These are phyloP conservation scores for Cistogaster globosa DNA, from an alignment of 2,888 invertebrate genomes.

Conservation along the genomic window DNA sequence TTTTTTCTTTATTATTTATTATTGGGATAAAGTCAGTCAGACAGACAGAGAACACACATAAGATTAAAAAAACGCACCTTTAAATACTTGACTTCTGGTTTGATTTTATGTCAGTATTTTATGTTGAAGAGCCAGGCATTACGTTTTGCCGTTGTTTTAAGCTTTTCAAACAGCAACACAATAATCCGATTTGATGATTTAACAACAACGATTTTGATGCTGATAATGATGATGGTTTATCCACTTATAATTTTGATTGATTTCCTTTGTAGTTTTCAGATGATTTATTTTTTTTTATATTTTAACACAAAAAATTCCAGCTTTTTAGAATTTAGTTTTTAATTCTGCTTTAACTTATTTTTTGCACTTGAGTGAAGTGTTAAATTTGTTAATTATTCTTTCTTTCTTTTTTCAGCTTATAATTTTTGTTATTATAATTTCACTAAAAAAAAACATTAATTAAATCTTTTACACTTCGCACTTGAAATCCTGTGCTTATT, in stretches of 20 bases:
- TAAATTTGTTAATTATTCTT: slow-evolving; percentile 1
- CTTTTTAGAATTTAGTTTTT: slow-evolving; percentile 33
- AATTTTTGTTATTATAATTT: not conserved
- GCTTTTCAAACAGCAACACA: slow-evolving; percentile 41
- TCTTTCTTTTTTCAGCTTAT: not conserved
- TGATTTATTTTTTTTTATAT: slow-evolving; percentile 4
- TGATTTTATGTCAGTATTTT: slow-evolving; percentile 25
- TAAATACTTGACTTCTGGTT: slow-evolving; percentile 65
- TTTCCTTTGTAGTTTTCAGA: slow-evolving; percentile 10
- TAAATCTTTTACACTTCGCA: not conserved
- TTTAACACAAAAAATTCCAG: slow-evolving; percentile 39
- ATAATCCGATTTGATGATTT: slow-evolving; percentile 64
- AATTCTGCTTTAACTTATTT: slow-evolving; percentile 14
- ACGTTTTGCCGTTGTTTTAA: slow-evolving; percentile 32
- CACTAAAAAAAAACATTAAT: not conserved
- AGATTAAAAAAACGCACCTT: slow-evolving; percentile 76
- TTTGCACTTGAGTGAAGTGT: slow-evolving; percentile 21
- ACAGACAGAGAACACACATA: slow-evolving; percentile 16
- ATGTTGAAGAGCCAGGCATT: slow-evolving; percentile 13
- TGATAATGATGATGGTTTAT: slow-evolving; percentile 42
- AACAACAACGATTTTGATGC: slow-evolving; percentile 49
- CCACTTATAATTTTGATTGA: slow-evolving; percentile 60
- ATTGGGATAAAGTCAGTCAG: slow-evolving; percentile 26
- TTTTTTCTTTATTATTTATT: slow-evolving; percentile 26
- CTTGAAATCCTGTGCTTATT: not conserved